Percentiles rank a stretch among this genome's conserved stretches.
Conservation (phyloP, 2,888 invertebrate genomes). For the Bembecia ichneumoniformis region DNA sequence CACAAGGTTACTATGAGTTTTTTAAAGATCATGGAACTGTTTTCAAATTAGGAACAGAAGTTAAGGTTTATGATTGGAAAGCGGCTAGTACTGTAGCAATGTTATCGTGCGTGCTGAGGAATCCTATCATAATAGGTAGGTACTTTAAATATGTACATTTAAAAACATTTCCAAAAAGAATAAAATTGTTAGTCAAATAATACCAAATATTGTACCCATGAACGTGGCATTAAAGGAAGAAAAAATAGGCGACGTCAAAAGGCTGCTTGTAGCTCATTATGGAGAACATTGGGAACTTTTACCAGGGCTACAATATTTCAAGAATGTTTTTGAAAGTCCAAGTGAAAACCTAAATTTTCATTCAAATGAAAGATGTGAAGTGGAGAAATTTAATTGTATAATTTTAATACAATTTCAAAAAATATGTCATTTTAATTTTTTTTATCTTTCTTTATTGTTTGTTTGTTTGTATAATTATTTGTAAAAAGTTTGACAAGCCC, state of each 20-base stretch:
- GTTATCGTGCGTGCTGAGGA: constrained; percentile 11
- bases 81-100: constrained; percentile 9
- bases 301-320: background rate
- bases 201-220: constrained; percentile 8
- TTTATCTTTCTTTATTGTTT: background rate
- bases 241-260: constrained; percentile 10
- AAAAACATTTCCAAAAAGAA: constrained; percentile 10
- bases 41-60: constrained; percentile 5
- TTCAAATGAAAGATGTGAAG: background rate
- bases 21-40: constrained; percentile 12
- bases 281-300: background rate
- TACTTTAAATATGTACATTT: no score
- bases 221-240: constrained; percentile 8
- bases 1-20: constrained; percentile 10
- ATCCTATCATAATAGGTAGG: constrained; percentile 8
- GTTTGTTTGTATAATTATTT: background rate
- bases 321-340: background rate
- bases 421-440: background rate
- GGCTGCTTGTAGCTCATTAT: constrained; percentile 5
- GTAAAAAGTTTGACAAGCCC: background rate
- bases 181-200: constrained; percentile 11
- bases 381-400: no score
- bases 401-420: no score
- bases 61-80: constrained; percentile 8
- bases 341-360: background rate